Evolutionary conservation across 1,140 invertebrate species (phyloP).

Genomic region (Monochamus saltuarius): DNA sequence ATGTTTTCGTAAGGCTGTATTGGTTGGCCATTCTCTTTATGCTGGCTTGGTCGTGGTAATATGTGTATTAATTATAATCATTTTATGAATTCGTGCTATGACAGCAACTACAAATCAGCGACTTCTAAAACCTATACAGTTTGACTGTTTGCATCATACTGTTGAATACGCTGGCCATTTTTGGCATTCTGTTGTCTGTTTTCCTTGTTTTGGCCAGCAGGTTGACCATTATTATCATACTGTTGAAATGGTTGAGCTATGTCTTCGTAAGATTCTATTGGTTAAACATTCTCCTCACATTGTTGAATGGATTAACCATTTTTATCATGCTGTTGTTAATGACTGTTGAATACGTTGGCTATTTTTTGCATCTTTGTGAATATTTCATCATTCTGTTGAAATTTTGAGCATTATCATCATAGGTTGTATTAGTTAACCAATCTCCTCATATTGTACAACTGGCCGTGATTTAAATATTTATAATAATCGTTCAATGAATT

Average conservation of each 20-base stretch:
- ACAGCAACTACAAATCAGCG: no score
- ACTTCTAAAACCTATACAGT: slow-evolving; percentile 31
- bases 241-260: slow-evolving; percentile 16
- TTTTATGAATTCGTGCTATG: no score
- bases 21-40: slow-evolving; percentile 20
- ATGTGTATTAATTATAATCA: no score
- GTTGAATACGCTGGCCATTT: slow-evolving; percentile 15
- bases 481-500: no score
- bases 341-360: slow-evolving; percentile 16
- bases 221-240: slow-evolving; percentile 18
- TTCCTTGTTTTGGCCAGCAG: slow-evolving; percentile 16
- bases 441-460: slow-evolving; percentile 20
- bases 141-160: slow-evolving; percentile 22
- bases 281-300: slow-evolving; percentile 16
- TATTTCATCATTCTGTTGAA: slow-evolving; percentile 17
- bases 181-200: slow-evolving; percentile 21
- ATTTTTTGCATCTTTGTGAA: slow-evolving; percentile 17
- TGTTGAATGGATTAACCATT: slow-evolving; percentile 19
- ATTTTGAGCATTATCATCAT: no score
- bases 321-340: slow-evolving; percentile 17
- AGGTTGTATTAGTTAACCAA: slow-evolving; percentile 11
- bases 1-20: slow-evolving; percentile 17
- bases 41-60: no score
- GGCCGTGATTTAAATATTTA: no score
- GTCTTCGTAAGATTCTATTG: slow-evolving; percentile 17